Evolutionary conservation across 2,113 vertebrate genomes (phyloP), one percentile per base, ranked within the genome.

Genomic region (Oncorhynchus clarkii): DNA sequence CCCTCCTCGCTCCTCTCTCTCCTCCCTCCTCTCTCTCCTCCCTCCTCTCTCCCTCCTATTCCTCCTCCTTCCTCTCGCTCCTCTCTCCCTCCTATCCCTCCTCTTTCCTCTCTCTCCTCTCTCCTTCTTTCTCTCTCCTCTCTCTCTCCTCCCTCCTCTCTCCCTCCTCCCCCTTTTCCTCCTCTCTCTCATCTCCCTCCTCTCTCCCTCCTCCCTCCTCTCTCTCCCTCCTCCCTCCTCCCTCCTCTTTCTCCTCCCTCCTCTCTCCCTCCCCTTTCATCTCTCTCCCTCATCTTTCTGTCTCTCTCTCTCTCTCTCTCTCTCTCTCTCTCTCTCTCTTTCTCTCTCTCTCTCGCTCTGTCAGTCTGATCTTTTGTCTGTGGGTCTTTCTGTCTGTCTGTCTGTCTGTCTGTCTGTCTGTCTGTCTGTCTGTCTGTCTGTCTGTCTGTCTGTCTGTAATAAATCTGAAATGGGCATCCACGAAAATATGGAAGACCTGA

Each of bases 51-150:
- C n/a, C n/a, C 31, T 24, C 14, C 31, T 34, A 2, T 27, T 2
- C 72, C 9, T 31, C 29, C 69, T 31, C 74, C 64, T 75, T 73
- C 68, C 70, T 3, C 60, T 69, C 80, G 7, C 48, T 14, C 48
- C 9, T 20, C 72, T 73, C 27, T 16, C 27, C 24, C 70, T 34
- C 6, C 6, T 7, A 64, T 39, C 72, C 62, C 75, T 71, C 65
- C 70, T 3, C 45, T 71, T 26, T 1, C 2, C 31, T 34, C 31
- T 34, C 31, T 7, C 31, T 39, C 34, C 34, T 39, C 34, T 6
- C 34, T 34, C 34, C 3, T 70, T 39, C 7, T 0, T 2, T 29
- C 1, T 2, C 26, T 3, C 6, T 4, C 27, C 27, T 29, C 2
- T 3, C 29, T 22, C n/a, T 2, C 31, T 4, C 4, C 29, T 34